Conservation (phyloP, 2,888 invertebrate genomes). For the Ornithoptera alexandrae region DNA sequence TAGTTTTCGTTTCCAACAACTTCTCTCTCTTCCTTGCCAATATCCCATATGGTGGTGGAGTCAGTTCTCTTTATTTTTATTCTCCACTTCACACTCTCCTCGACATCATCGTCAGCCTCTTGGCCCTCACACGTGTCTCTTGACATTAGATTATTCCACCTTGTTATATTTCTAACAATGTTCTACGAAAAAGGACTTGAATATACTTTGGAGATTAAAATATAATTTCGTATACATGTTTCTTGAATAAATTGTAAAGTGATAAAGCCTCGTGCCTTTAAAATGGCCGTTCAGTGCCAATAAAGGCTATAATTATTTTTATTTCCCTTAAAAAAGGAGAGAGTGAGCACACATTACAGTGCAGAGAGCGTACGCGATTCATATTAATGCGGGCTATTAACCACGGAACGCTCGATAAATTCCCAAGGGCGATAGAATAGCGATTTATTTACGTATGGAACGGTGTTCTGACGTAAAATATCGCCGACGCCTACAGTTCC, state of each 20-base stretch:
- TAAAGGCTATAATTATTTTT: conserved; percentile 26
- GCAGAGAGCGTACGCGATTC: conserved; percentile 30
- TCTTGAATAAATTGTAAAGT: conserved; percentile 14
- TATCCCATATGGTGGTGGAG: no score
- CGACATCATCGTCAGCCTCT: no score
- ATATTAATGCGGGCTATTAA: conserved; percentile 69
- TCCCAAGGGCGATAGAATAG: conserved; percentile 55
- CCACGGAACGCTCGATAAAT: conserved; percentile 53
- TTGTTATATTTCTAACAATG: no score
- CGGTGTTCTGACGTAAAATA: conserved; percentile 36
- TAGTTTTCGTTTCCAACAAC: no score
- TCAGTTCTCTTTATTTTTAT: no score
- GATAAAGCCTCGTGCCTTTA: conserved; percentile 22
- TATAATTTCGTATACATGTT: neutral
- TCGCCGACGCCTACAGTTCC: conserved; percentile 34
- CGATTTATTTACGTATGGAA: conserved; percentile 57
- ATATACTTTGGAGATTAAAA: neutral
- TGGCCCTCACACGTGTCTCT: no score
- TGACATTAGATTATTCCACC: no score
- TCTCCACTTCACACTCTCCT: no score
- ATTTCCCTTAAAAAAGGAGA: conserved; percentile 13
- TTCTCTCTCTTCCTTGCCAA: no score
- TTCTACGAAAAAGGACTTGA: neutral
- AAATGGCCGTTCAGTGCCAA: conserved; percentile 21
- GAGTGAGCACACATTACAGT: conserved; percentile 27